A percentile compares a stretch with the other conserved stretches of the same genome.
phyloP scores from a whole-genome alignment of 2,797 vertebrate species.

The Anisognathus igniventris region DNA sequence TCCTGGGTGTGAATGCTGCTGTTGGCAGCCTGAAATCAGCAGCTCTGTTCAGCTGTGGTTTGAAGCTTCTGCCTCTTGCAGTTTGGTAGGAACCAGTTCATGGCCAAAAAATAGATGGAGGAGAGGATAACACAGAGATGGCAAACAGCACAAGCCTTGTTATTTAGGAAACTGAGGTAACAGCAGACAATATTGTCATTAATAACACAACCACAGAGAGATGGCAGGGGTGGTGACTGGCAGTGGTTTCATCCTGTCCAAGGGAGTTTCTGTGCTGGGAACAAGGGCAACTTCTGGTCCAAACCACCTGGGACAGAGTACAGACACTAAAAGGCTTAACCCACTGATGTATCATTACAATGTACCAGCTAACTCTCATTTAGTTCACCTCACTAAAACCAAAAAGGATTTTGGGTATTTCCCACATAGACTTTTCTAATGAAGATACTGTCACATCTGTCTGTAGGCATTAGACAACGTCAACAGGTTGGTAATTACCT shows the following conservation, averaged over 20 bases:
- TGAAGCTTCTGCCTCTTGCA: neutral
- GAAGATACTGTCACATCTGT: neutral
- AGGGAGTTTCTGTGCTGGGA: neutral
- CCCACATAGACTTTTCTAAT: neutral
- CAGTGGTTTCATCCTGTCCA: neutral
- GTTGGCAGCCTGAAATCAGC: neutral
- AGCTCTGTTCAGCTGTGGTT: neutral
- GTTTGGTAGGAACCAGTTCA: neutral
- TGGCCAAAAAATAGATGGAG: fast-evolving
- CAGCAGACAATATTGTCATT: fast-evolving
- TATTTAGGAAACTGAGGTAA: neutral
- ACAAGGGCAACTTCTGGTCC: neutral
- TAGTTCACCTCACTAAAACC: neutral
- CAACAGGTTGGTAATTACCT: neutral
- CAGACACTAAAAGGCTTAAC: neutral
- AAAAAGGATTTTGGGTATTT: neutral
- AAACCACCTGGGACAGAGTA: neutral
- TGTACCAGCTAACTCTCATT: neutral
- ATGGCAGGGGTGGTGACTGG: neutral
- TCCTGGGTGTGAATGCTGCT: fast-evolving
- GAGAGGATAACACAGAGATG: neutral
- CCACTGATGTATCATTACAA: fast-evolving
- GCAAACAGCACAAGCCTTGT: neutral
- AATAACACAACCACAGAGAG: neutral
- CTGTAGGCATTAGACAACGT: neutral